These are phyloP conservation scores for Macrostomum lignano DNA, from an alignment of 1,140 invertebrate species.

Conservation along the genomic window DNA sequence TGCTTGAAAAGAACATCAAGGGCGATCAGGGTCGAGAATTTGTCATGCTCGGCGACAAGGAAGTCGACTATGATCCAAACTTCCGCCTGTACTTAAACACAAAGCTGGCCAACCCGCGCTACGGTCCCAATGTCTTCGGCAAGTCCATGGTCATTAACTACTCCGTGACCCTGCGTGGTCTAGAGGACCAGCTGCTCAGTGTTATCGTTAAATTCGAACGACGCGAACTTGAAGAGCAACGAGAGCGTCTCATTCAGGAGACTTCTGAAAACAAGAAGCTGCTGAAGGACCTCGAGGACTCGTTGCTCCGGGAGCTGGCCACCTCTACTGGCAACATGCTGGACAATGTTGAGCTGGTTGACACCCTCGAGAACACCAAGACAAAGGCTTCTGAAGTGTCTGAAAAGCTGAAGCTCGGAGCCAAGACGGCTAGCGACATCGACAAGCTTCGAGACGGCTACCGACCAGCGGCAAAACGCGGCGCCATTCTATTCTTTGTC, in stretches of 20 bases:
- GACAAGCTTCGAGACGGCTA: slow-evolving; percentile 51
- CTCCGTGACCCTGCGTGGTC: slow-evolving; percentile 46
- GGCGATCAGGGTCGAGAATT: slow-evolving; percentile 40
- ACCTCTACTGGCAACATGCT: slow-evolving; percentile 59
- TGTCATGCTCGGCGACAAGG: slow-evolving; percentile 28
- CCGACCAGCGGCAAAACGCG: slow-evolving; percentile 44
- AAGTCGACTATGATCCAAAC: slow-evolving; percentile 40
- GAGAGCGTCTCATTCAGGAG: slow-evolving; percentile 46
- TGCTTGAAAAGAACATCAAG: slow-evolving; percentile 57
- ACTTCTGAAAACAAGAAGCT: slow-evolving; percentile 46
- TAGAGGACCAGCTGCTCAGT: slow-evolving; percentile 58
- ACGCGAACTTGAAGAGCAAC: slow-evolving; percentile 25
- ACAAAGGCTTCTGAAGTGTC: slow-evolving; percentile 40
- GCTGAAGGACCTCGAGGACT: slow-evolving; percentile 48
- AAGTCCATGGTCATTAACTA: slow-evolving; percentile 65
- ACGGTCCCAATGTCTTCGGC: slow-evolving; percentile 50
- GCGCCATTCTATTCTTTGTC: slow-evolving; percentile 60
- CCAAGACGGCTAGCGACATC: slow-evolving; percentile 43
- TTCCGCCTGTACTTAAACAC: slow-evolving; percentile 61
- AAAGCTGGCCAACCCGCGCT: slow-evolving; percentile 52
- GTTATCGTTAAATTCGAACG: slow-evolving; percentile 53
- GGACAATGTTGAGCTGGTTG: slow-evolving; percentile 52
- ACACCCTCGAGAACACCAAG: slow-evolving; percentile 59
- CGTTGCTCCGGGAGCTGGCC: slow-evolving; percentile 45
- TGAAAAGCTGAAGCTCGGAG: slow-evolving; percentile 39